Conservation (phyloP, 1,140 invertebrate species). For the Bradynema listronoti region DNA sequence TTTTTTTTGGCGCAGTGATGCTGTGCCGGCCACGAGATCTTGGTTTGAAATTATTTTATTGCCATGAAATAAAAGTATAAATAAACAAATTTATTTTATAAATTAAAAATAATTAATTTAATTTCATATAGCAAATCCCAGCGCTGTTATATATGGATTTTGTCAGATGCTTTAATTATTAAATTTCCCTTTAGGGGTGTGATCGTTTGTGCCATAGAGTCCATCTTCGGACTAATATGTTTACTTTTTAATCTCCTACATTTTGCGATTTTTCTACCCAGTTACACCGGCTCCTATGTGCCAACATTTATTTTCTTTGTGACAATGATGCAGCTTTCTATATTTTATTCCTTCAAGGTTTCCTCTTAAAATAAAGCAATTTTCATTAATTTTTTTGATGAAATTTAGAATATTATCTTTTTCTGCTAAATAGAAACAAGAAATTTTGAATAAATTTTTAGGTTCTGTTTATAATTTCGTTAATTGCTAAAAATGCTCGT, state of each 20-base stretch:
- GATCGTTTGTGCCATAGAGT: slow-evolving; percentile 48
- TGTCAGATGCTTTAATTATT: too few relatives aligned
- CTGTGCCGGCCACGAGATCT: slow-evolving; percentile 44
- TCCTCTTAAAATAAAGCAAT: slow-evolving; percentile 3
- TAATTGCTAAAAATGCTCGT: slow-evolving; percentile 36
- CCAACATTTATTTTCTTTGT: slow-evolving; percentile 38
- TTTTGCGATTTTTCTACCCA: slow-evolving; percentile 43
- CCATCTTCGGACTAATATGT: slow-evolving; percentile 43
- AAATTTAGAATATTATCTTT: not conserved
- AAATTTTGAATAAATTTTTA: slow-evolving; percentile 20
- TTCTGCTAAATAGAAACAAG: slow-evolving; percentile 4
- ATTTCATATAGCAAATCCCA: slow-evolving; percentile 10
- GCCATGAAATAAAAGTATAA: too few relatives aligned
- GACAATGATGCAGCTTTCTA: slow-evolving; percentile 41
- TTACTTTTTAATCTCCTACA: slow-evolving; percentile 49
- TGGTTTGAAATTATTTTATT: too few relatives aligned
- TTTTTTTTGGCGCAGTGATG: slow-evolving; percentile 45
- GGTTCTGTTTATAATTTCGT: slow-evolving; percentile 48
- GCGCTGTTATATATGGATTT: too few relatives aligned
- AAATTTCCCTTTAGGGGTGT: slow-evolving; percentile 49
- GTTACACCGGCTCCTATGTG: slow-evolving; percentile 15
- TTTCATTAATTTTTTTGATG: slow-evolving; percentile 2
- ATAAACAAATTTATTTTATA: too few relatives aligned
- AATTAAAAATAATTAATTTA: slow-evolving; percentile 11
- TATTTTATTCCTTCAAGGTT: slow-evolving; percentile 50